Base-by-base conservation (phyloP, 2,113 vertebrate species). In the Psammodynastes pulverulentus region DNA sequence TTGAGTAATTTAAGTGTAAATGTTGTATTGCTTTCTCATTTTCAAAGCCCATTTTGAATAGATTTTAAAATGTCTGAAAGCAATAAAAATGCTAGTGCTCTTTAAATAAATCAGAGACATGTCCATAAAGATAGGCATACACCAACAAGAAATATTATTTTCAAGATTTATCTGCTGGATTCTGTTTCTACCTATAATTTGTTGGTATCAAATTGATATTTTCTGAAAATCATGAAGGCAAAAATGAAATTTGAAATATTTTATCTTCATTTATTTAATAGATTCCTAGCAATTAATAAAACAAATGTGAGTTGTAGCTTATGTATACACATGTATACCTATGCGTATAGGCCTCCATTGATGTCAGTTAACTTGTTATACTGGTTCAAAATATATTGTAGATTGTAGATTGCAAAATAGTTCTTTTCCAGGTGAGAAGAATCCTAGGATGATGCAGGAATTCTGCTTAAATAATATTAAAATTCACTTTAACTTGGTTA, bases 61-160 rank as follows among this genome's bases (percentile, higher is more conserved):
- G 79, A 9, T 91, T 84, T 85, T 56, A 91, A 91, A 91, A 53
- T 13, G 51, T 86, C 90, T 56, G 52, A 91, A 91, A 91, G 85
- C 52, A 86, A 86, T 17, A 91, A 52, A 91, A 52, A 91, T 52
- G 72, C 85, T 85, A 91, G 15, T 85, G 34, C 39, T 91, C 4
- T 91, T 52, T 86, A 91, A 56, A 85, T 34, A 51, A 90, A 51
- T 84, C 72, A 90, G 49, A 54, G 21, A 54, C 53, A 54, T 54
- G 39, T 90, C 53, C 84, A 85, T 54, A 90, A 84, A 54, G 72
- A 54, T 49, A 90, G 89, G 5, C 79, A 91, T 46, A 34, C 21
- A 46, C 58, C 45, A 26, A 58, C 29, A 90, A 90, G 48, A 79
- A 79, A 19, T 26, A 21, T 84, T 29, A 24, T 53, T 53, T 19